Base-by-base conservation (phyloP, 2,888 invertebrate genomes). In the Tiliacea aurago region DNA sequence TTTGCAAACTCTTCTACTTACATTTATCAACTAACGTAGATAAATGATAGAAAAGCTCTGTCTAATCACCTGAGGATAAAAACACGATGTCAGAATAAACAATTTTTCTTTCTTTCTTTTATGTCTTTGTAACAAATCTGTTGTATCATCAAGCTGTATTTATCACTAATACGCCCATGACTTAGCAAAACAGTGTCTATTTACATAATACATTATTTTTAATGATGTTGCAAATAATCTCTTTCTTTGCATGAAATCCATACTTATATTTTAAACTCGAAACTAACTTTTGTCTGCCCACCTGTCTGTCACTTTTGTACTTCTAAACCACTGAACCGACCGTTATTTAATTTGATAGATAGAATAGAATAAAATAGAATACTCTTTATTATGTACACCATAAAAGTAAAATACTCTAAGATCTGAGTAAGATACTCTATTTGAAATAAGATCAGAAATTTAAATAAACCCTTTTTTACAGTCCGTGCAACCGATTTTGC, bases 211-310 rank as follows among this genome's bases (percentile, higher is more conserved):
- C 47, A 74, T 75, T 74, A 74, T 47, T 68, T 61, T 59, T 67
- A 68, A 75, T 74, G 74, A 74, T 55, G 13, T 55, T 45, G 67
- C 67, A 67, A 47, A 73, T 66, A 59, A n/a, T 61, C n/a, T n/a
- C n/a, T 59, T 73, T 66, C 65, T 20, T 4, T 33, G 1, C 11
- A 13, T n/a, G 2, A 18, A 58, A 49, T 73, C 3, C 4, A 28
- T 28, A 45, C 28, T 63, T 9, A 28, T 28, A 20, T 23, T 45
- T 23, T n/a, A 4, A 51, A 41, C 6, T 6, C 4, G 23, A 11
- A 45, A 45, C 18, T 23, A 3, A 61, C 15, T 43, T 7, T n/a
- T 62, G 18, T 23, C 7, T 20, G 20, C 37, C 4, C 4, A 6
- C 13, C 13, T 23, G 20, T 58, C 11, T 58, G 11, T 58, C 11